Conservation (phyloP, 64 coral and sea anemone genomes). For the Anthopleura sola region DNA sequence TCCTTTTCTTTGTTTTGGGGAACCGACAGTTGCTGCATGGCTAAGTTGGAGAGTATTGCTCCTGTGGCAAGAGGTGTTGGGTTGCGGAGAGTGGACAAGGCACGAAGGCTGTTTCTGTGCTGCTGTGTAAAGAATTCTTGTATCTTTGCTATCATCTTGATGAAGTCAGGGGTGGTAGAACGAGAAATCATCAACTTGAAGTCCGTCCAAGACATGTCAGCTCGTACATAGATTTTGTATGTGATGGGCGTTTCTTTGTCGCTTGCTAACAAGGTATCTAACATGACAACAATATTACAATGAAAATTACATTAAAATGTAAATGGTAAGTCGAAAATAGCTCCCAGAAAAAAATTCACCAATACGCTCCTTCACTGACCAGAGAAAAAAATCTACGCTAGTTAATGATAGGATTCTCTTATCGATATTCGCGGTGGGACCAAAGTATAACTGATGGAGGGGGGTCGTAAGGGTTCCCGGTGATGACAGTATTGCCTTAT, state of each 20-base stretch:
- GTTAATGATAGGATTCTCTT: too few species aligned
- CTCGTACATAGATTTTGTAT: slow-evolving; percentile 87
- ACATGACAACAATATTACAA: neutral
- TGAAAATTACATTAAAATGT: neutral
- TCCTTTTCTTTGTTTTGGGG: slow-evolving; percentile 57
- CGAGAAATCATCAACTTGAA: slow-evolving; percentile 94
- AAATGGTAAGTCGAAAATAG: too few species aligned
- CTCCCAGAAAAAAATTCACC: too few species aligned
- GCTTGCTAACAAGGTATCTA: slow-evolving; percentile 64
- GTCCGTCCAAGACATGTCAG: slow-evolving; percentile 86
- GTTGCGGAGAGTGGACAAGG: slow-evolving; percentile 68
- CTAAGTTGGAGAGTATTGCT: slow-evolving; percentile 62
- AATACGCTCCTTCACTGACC: too few species aligned
- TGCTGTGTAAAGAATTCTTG: slow-evolving; percentile 94
- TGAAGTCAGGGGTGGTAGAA: slow-evolving; percentile 92
- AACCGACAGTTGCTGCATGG: slow-evolving; percentile 21
- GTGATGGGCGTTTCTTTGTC: slow-evolving; percentile 48
- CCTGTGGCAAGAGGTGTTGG: slow-evolving; percentile 49
- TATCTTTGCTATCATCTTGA: slow-evolving; percentile 94
- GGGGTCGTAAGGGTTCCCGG: too few species aligned
- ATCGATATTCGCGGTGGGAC: too few species aligned
- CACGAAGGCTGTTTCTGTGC: slow-evolving; percentile 85
- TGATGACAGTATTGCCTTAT: too few species aligned
- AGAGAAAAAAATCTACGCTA: too few species aligned
- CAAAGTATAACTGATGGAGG: too few species aligned